Evolutionary conservation across 2,888 invertebrate genomes (phyloP), one percentile per base, ranked within the genome.

Genomic region (Nezara viridula): DNA sequence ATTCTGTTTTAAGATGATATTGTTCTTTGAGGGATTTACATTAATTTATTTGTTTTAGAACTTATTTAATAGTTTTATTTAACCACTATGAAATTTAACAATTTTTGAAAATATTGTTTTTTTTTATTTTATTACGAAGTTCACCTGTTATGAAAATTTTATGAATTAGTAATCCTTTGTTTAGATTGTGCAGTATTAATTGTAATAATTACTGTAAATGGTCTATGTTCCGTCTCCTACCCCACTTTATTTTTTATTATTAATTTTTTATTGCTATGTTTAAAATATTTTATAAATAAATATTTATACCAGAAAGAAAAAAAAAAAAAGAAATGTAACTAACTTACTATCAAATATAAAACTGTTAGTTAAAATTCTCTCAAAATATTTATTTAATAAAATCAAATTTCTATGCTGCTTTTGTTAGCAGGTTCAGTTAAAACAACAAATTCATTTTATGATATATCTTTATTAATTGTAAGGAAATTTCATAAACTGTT

Each of bases 181-280:
- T 81, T n/a, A 14, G 1, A 81, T 40, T 81, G n/a, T 81, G 24
- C n/a, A 44, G 44, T 37, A 77, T 37, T 73, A 32, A 32, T 37
- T 37, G 37, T 32, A n/a, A 44, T 81, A 81, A 66, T n/a, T 81
- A 21, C 5, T 81, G 81, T 73, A 44, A 81, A 47, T 81, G 44
- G n/a, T 44, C 24, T 77, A 40, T 77, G 24, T 14, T 44, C n/a
- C 44, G 10, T n/a, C 37, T 73, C 37, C 37, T 73, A 73, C 66
- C 16, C 24, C 5, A 37, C 2, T 77, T 77, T 47, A 12, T 81
- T 73, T 40, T 77, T n/a, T n/a, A n/a, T n/a, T n/a, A n/a, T n/a
- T n/a, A n/a, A 4, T 77, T 77, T 16, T 73, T 37, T 40, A 12
- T 77, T 77, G 24, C 24, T 77, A 77, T 77, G 37, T 77, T 40